Percentiles rank a stretch among this genome's conserved stretches.
Evolutionary conservation across 2,888 invertebrate genomes (phyloP).

Genomic region (Agriopis leucophaearia): DNA sequence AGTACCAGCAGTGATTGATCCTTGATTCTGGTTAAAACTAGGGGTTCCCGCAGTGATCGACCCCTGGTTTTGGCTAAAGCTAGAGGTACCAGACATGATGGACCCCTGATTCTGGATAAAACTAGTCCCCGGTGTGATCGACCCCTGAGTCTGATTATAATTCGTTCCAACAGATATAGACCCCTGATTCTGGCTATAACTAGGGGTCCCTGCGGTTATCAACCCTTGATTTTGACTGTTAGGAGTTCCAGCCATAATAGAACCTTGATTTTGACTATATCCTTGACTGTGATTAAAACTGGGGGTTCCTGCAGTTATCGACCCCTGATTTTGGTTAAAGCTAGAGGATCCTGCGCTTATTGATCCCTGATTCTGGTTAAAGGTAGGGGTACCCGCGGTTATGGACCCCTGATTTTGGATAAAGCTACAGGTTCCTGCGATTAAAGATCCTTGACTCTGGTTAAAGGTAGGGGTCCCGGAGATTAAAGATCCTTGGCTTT

Average conservation of each 20-base stretch:
- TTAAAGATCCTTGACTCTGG: conserved; percentile 31
- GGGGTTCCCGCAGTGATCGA: conserved; percentile 24
- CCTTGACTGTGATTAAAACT: conserved; percentile 31
- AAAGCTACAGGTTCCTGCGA: conserved; percentile 23
- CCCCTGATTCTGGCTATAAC: conserved; percentile 20
- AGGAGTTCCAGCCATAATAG: conserved; percentile 35
- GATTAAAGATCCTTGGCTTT: conserved; percentile 33
- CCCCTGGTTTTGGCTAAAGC: conserved; percentile 32
- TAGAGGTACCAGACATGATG: conserved; percentile 26
- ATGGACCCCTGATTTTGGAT: conserved; percentile 30
- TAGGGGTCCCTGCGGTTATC: conserved; percentile 11
- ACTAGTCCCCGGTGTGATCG: conserved; percentile 15
- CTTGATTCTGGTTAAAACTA: conserved; percentile 18
- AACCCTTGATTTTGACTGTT: conserved; percentile 29
- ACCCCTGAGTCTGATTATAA: conserved; percentile 28
- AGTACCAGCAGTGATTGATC: conserved; percentile 22
- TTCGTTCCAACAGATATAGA: conserved; percentile 30
- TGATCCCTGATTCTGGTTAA: conserved; percentile 19
- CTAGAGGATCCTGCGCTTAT: conserved; percentile 40
- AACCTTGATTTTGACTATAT: conserved; percentile 29
- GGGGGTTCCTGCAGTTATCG: conserved; percentile 33
- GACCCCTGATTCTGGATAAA: conserved; percentile 36
- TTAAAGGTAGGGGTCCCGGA: conserved; percentile 41
- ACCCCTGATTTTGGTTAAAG: conserved; percentile 33
- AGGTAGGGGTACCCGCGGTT: conserved; percentile 9